phyloP scores from a whole-genome alignment of 2,888 invertebrate species.

The Noctua fimbriata region DNA sequence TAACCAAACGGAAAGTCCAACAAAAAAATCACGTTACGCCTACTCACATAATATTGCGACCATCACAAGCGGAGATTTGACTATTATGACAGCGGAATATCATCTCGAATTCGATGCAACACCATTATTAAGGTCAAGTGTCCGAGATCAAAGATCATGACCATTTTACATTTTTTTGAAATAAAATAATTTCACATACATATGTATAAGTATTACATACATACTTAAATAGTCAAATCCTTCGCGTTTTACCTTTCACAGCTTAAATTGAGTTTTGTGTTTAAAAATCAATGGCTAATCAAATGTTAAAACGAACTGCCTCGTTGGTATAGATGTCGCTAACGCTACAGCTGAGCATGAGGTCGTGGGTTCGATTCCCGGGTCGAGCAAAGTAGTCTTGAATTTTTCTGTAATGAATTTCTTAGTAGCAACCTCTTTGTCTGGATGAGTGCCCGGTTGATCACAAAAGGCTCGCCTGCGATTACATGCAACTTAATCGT shows the following conservation, averaged over 20 bases:
- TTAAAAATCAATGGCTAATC: conserved; percentile 35
- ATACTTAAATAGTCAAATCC: conserved; percentile 9
- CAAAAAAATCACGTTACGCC: neutral
- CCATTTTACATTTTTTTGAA: conserved; percentile 36
- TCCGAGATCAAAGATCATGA: conserved; percentile 55
- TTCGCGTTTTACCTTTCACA: conserved; percentile 33
- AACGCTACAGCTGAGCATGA: too few species aligned
- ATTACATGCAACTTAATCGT: neutral
- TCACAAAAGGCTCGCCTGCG: neutral
- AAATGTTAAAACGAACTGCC: conserved; percentile 11
- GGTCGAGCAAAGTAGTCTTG: neutral
- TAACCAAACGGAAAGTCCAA: neutral
- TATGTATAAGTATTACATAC: conserved; percentile 16
- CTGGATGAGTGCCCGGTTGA: neutral
- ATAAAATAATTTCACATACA: conserved; percentile 19
- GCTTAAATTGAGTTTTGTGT: conserved; percentile 35
- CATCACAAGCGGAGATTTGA: neutral
- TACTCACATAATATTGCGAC: neutral
- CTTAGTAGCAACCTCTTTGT: neutral
- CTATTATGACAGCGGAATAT: conserved; percentile 35
- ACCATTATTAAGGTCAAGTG: conserved; percentile 56
- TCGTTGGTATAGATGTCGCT: neutral
- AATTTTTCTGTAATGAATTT: neutral
- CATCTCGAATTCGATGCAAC: conserved; percentile 39
- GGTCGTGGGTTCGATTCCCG: neutral